Conservation (phyloP, 2,113 vertebrate species). For the Anas platyrhynchos region DNA sequence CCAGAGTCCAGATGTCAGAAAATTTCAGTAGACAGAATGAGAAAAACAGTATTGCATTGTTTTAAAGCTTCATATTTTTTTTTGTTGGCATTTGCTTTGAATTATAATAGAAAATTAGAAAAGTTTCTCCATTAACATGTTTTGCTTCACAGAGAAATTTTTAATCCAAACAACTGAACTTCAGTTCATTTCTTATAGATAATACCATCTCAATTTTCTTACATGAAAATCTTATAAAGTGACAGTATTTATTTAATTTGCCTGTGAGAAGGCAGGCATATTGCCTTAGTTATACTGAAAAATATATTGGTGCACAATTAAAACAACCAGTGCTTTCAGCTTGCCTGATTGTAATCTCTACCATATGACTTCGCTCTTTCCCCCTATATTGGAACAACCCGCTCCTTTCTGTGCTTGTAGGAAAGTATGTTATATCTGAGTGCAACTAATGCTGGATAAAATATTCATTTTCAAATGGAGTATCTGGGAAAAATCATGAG, state of each 20-base stretch:
- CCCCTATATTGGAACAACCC: neutral
- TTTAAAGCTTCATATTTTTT: neutral
- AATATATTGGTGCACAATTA: slow-evolving; percentile 1
- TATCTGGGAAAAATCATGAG: neutral
- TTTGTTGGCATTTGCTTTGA: neutral
- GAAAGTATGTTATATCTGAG: neutral
- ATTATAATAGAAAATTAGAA: neutral
- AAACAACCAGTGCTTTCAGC: slow-evolving; percentile 21
- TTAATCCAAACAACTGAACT: neutral
- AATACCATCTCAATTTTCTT: neutral
- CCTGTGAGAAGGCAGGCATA: neutral
- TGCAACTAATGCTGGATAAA: neutral
- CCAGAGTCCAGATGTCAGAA: neutral
- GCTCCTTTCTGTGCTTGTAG: neutral
- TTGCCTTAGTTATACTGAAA: neutral
- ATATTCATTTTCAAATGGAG: neutral
- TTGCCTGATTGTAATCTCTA: slow-evolving; percentile 41
- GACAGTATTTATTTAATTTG: neutral
- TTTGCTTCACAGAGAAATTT: neutral
- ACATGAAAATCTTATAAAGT: neutral
- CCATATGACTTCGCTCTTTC: slow-evolving; percentile 21
- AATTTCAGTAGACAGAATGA: neutral
- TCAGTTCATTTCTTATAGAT: neutral
- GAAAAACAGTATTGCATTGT: neutral
- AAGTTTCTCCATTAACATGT: neutral